Evolutionary conservation across 2,888 invertebrate genomes (phyloP), one percentile per base, ranked within the genome.

Genomic region (Blomia tropicalis): DNA sequence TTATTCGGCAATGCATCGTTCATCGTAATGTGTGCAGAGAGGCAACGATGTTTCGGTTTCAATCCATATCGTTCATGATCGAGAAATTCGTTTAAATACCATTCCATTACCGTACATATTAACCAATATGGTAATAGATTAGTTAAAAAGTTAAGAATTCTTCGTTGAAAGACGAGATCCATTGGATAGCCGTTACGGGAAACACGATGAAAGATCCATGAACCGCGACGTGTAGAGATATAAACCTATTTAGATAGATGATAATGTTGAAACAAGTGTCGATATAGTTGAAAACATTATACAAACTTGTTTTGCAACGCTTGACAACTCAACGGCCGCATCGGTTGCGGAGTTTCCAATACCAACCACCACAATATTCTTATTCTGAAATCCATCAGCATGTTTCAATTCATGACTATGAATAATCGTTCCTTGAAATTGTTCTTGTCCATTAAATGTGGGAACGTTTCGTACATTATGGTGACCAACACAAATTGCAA

Each of bases 401-500:
- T 66, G 65, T 56, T 70, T 68, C 66, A 68, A 70, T 17, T 67
- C 66, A 59, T 70, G 70, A 4, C 69, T 65, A 63, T 69, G 70
- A 7, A 70, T 62, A 5, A 70, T 65, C 17, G 58, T 51, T 7
- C 70, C 70, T 36, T 66, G 59, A 65, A 75, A 75, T 0, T 53
- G 69, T 1, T 71, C 73, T 58, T 74, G 69, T 76, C 77, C 2
- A 69, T 66, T 65, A 77, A 71, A 4, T n/a, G 69, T 60, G 1
- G 77, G 77, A 30, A 70, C 65, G 59, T 74, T 68, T 0, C 77
- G 76, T 43, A 71, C 70, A 0, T 72, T 72, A 66, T 76, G 77
- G 66, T 77, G 77, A 4, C 78, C 78, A 0, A 73, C 73, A 66
- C 76, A 76, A 2, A 77, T 70, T 70, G 78, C 70, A 1, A 78